Conservation (phyloP, 1,140 invertebrate species). For the Drosophila tristis region DNA sequence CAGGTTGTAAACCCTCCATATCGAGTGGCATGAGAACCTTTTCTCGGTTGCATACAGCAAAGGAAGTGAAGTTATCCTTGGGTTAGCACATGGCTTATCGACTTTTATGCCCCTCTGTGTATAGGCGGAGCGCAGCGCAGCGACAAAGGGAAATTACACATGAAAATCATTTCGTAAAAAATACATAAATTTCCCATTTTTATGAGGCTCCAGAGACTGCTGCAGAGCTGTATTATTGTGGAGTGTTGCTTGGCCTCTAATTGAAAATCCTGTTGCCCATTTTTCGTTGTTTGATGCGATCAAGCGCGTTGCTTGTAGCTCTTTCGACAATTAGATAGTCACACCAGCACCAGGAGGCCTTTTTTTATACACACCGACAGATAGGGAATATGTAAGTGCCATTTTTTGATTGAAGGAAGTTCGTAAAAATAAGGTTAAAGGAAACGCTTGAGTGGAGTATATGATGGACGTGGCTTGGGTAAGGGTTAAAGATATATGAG, state of each 20-base stretch:
- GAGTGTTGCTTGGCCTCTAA: constrained; percentile 19
- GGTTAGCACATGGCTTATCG: constrained; percentile 26
- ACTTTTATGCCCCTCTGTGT: constrained; percentile 13
- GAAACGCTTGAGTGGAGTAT: too few relatives aligned
- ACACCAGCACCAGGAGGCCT: constrained; percentile 27
- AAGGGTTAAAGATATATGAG: too few relatives aligned
- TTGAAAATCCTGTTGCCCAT: constrained; percentile 36
- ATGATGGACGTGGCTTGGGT: too few relatives aligned
- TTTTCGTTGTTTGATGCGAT: constrained; percentile 8
- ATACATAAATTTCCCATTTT: constrained; percentile 58
- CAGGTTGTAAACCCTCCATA: constrained; percentile 36
- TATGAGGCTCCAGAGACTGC: constrained; percentile 32
- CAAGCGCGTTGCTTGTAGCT: constrained; percentile 14
- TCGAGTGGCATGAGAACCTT: constrained; percentile 53
- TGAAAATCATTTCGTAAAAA: constrained; percentile 50
- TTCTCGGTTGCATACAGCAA: neutral
- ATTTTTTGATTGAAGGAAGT: constrained; percentile 4
- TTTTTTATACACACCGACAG: neutral
- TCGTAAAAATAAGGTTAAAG: too few relatives aligned
- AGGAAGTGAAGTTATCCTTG: constrained; percentile 67
- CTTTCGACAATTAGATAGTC: constrained; percentile 41
- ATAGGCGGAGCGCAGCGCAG: too few relatives aligned
- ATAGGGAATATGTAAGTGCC: constrained; percentile 6
- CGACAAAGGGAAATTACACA: constrained; percentile 60
- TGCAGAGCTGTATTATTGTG: neutral